A percentile compares a stretch with the other conserved stretches of the same genome.
Evolutionary conservation across 2,797 vertebrate species (phyloP).

Genomic region (Anguilla megastoma): DNA sequence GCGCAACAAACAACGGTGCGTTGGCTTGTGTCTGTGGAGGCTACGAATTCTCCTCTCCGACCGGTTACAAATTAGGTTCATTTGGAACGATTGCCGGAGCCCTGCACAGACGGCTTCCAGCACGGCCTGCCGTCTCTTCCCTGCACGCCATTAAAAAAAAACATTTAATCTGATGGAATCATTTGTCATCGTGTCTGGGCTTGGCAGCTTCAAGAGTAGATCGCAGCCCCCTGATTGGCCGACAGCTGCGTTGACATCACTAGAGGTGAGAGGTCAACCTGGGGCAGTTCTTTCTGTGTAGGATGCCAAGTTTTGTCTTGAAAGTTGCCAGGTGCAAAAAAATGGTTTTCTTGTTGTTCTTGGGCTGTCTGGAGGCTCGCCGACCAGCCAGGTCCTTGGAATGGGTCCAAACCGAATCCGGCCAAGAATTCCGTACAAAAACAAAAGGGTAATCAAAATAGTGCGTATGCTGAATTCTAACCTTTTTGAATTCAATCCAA

Average conservation of each 20-base stretch:
- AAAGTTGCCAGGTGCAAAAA: conserved; percentile 76
- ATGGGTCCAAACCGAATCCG: conserved; percentile 53
- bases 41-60: conserved; percentile 64
- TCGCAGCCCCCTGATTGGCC: conserved; percentile 76
- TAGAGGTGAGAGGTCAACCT: conserved; percentile 73
- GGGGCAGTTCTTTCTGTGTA: conserved; percentile 70
- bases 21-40: conserved; percentile 44
- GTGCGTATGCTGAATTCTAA: conserved; percentile 26
- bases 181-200: conserved; percentile 90
- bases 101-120: conserved; percentile 85
- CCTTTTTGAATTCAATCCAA: neutral
- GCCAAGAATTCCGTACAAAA: conserved; percentile 59
- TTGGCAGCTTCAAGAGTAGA: conserved; percentile 81
- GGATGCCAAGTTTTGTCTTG: conserved; percentile 68
- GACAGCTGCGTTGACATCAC: conserved; percentile 75
- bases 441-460: conserved; percentile 50
- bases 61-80: conserved; percentile 85
- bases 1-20: conserved; percentile 62
- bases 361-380: conserved; percentile 61
- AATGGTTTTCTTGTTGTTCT: conserved; percentile 73
- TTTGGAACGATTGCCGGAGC: conserved; percentile 85
- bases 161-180: conserved; percentile 92
- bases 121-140: conserved; percentile 63
- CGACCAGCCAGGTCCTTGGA: conserved; percentile 57
- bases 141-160: conserved; percentile 84